Evolutionary conservation across 2,888 invertebrate species (phyloP), one percentile per base, ranked within the genome.

Genomic region (Thalpophila matura): DNA sequence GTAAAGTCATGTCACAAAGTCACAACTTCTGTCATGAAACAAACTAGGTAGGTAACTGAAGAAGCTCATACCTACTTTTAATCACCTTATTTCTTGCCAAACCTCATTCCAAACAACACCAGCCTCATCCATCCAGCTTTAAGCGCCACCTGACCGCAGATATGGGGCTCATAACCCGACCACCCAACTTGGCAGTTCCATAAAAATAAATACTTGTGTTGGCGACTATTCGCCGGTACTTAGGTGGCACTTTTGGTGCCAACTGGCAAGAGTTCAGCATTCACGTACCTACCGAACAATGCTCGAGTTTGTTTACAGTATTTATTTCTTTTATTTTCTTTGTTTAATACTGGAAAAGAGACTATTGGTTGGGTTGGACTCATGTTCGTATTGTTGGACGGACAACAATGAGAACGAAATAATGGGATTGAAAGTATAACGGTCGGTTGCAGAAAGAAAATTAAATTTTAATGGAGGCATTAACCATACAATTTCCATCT

Each of bases 251-350:
- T 82, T 77, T 65, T 65, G 72, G 73, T 86, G 78, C 74, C 79
- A 79, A 74, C 67, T 87, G 85, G 85, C 87, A 85, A 76, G 56
- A 27, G 72, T 80, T 84, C 81, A 76, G 74, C 58, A 54, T 53
- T 50, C 66, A 54, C 45, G 61, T 62, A 67, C 63, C 60, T 68
- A 53, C 40, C 38, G 58, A 37, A 77, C 76, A 69, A 62, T 58
- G 40, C 40, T 49, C 54, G 64, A 75, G 77, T 75, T 69, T 68
- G 68, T 79, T 79, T 60, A 63, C 61, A 60, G 33, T n/a, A 29
- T 59, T 53, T 29, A 31, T 55, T 59, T 60, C 20, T 24, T 62
- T 62, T 68, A 46, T 69, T 54, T 33, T 45, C n/a, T 54, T 53
- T 58, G 27, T 47, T 4, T 38, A 42, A 31, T 10, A 53, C 12